Evolutionary conservation across 35 echinoderm and acorn worm species (phyloP).

Genomic region (Ophiothrix spiculata): DNA sequence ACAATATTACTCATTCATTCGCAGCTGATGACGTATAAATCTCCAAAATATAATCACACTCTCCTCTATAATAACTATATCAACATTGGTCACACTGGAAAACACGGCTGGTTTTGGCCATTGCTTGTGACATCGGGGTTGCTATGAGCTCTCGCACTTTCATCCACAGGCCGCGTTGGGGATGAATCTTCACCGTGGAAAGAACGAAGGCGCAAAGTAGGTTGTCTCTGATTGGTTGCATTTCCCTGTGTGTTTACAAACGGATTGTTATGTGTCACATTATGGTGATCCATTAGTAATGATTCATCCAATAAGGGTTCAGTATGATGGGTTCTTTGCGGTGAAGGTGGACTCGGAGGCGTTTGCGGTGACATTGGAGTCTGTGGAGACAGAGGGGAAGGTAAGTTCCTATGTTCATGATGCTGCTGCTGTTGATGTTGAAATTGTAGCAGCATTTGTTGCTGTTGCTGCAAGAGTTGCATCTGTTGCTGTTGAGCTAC

Average conservation of each 20-base stretch:
- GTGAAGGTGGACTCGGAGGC: neutral
- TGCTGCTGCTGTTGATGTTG: constrained; percentile 36
- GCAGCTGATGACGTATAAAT: neutral
- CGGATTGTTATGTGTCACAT: neutral
- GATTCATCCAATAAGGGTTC: neutral
- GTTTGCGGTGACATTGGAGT: neutral
- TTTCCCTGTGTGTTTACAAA: constrained; percentile 13
- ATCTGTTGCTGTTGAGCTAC: constrained; percentile 61
- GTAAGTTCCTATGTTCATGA: neutral
- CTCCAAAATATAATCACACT: neutral
- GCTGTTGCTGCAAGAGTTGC: constrained; percentile 39
- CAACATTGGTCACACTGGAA: neutral
- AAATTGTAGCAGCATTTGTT: constrained; percentile 21
- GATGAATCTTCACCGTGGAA: constrained; percentile 1
- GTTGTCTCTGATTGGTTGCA: constrained; percentile 4
- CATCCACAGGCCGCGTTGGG: neutral
- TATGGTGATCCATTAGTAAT: neutral
- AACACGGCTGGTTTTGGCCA: constrained; percentile 3
- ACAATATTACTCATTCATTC: neutral
- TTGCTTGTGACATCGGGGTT: constrained; percentile 35
- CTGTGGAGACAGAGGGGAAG: neutral
- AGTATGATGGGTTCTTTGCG: neutral
- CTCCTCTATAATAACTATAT: neutral
- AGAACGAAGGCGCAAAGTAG: constrained; percentile 23
- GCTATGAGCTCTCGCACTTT: constrained; percentile 29